A percentile compares a stretch with the other conserved stretches of the same genome.
phyloP scores from a whole-genome alignment of 2,113 vertebrate genomes.

The Ifrita kowaldi region DNA sequence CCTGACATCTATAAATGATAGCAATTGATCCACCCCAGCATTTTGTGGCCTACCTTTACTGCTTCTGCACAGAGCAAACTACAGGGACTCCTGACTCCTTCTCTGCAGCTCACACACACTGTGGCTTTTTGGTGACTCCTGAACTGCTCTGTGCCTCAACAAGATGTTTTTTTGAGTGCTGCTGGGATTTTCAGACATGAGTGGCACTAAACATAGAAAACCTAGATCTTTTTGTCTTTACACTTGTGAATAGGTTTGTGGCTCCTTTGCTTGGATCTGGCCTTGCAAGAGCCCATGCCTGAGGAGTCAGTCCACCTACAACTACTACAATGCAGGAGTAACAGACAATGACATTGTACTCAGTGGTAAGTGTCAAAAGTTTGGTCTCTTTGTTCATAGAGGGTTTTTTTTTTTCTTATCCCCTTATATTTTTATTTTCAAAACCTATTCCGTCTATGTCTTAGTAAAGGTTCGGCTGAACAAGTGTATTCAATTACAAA shows the following conservation, averaged over 20 bases:
- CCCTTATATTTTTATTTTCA: not conserved
- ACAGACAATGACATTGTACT: not conserved
- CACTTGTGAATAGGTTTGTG: not conserved
- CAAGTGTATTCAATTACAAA: not conserved
- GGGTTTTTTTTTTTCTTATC: not conserved
- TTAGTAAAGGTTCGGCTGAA: not conserved
- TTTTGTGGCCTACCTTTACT: not conserved
- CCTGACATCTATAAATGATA: not conserved
- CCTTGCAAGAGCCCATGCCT: not conserved
- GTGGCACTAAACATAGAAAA: not conserved
- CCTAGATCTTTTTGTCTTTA: not conserved
- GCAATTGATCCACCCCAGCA: not conserved
- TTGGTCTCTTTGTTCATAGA: not conserved
- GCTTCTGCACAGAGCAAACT: not conserved
- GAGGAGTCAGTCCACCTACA: not conserved
- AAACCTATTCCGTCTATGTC: not conserved
- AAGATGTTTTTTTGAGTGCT: not conserved
- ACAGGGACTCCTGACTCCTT: not conserved
- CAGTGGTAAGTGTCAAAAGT: not conserved
- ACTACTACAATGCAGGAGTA: not conserved
- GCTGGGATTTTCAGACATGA: not conserved
- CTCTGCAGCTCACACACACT: not conserved
- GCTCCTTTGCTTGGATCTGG: not conserved
- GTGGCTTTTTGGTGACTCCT: not conserved
- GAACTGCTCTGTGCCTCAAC: not conserved